Base-by-base conservation (phyloP, 2,888 invertebrate genomes). In the Morpho achilles region DNA sequence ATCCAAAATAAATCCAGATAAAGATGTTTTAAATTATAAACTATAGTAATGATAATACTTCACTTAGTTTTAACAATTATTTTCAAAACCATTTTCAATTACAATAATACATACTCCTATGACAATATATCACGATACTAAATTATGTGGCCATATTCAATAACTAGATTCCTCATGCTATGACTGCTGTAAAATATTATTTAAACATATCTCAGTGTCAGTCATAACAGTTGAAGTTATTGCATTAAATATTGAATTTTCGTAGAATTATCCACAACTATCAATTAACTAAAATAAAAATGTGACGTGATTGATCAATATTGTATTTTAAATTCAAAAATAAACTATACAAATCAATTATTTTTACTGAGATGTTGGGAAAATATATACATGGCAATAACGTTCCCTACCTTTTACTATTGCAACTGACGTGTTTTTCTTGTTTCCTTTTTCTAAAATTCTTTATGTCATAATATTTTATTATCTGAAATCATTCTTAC, bases 1-100 rank as follows among this genome's bases (percentile, higher is more conserved):
- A 76, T 74, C 67, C 59, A 70, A 68, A 62, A 71, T 53, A 61
- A 58, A 62, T 60, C 60, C 61, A 58, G 54, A 55, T 51, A 65
- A 60, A 55, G 32, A 32, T 32, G 32, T 32, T 58, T 16, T 54
- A 59, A 52, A 58, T 56, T 55, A 50, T 54, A 59, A 67, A 62
- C 58, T 55, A 62, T 58, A 58, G 16, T 53, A 50, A 51, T 48
- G 32, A 16, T 53, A 55, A 39, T 52, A 59, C 42, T 55, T 45
- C 32, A 56, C 50, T 57, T 22, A 53, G 39, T 59, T 9, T 44
- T 49, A 10, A 32, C 45, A 53, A 58, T 39, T 51, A 50, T 5
- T 50, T 10, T 39, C 49, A 10, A 54, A 57, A 50, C 54, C 46
- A 53, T 53, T 57, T 55, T 59, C 39, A 53, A 48, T 23, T 48